Conservation (phyloP, 1,140 invertebrate genomes). For the Micrasema minimum region DNA sequence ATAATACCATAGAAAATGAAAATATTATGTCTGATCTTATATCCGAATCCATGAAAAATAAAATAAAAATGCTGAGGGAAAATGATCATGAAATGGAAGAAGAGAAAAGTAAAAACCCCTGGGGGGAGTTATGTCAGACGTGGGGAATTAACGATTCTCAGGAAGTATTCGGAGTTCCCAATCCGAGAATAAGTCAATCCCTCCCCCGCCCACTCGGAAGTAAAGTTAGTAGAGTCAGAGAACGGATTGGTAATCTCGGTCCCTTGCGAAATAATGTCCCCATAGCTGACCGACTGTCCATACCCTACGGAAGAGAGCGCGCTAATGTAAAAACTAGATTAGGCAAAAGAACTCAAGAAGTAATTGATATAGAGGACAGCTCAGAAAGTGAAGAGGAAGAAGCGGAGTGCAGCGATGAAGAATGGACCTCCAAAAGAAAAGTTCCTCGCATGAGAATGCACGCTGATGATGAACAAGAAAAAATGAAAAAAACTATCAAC, state of each 20-base stretch:
- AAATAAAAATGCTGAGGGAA: conserved; percentile 35
- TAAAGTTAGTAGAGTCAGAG: conserved; percentile 4
- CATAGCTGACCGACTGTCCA: conserved; percentile 12
- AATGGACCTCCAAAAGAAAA: conserved; percentile 73
- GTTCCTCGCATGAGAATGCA: conserved; percentile 84
- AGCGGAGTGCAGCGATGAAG: conserved; percentile 57
- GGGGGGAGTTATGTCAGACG: conserved; percentile 75
- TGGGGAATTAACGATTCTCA: conserved; percentile 75
- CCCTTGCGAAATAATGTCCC: background rate
- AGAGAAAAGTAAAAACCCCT: conserved; percentile 72
- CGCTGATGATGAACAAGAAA: conserved; percentile 86
- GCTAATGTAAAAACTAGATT: conserved; percentile 27
- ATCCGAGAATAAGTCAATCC: background rate
- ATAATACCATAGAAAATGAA: conserved; percentile 21
- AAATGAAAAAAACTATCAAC: conserved; percentile 53
- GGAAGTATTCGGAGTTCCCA: conserved; percentile 63
- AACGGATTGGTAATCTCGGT: conserved; percentile 32
- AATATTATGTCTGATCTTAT: conserved; percentile 35
- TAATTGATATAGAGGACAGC: conserved; percentile 14
- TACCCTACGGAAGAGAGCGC: background rate
- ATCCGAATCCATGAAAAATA: conserved; percentile 50
- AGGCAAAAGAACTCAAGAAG: conserved; percentile 60
- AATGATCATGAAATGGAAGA: conserved; percentile 7
- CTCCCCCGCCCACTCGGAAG: conserved; percentile 2
- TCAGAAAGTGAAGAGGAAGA: conserved; percentile 39